Percentiles rank a stretch among this genome's conserved stretches.
Conservation (phyloP, 2,888 invertebrate genomes). For the Cyclophora albipunctata region DNA sequence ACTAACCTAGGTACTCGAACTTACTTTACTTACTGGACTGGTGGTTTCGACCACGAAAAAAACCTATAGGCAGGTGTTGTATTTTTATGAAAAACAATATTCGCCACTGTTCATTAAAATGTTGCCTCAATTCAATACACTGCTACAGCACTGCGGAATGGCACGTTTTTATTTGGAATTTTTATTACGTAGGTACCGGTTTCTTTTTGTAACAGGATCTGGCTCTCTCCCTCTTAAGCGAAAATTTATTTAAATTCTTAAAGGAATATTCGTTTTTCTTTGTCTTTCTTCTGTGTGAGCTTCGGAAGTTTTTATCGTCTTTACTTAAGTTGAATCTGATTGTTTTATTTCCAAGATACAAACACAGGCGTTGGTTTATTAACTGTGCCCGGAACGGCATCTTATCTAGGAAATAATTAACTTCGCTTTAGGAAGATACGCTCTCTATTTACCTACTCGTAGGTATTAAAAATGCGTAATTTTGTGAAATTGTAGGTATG, state of each 20-base stretch:
- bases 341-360: slow-evolving; percentile 3
- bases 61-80: too few relatives aligned
- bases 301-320: slow-evolving; percentile 52
- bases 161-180: slow-evolving; percentile 48
- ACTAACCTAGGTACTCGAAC: too few relatives aligned
- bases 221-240: slow-evolving; percentile 41
- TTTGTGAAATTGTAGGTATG: too few relatives aligned
- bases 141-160: slow-evolving; percentile 34
- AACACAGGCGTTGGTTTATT: neutral
- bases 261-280: slow-evolving; percentile 52
- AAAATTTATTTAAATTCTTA: slow-evolving; percentile 70
- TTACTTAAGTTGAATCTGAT: slow-evolving; percentile 18
- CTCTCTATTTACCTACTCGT: too few relatives aligned
- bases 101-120: neutral
- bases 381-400: neutral
- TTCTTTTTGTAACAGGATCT: slow-evolving; percentile 62
- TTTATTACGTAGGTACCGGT: slow-evolving; percentile 59
- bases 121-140: slow-evolving; percentile 47
- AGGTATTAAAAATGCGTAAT: too few relatives aligned
- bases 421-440: too few relatives aligned
- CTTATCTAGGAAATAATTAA: too few relatives aligned
- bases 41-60: too few relatives aligned
- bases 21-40: too few relatives aligned
- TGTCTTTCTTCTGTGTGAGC: slow-evolving; percentile 36
- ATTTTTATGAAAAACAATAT: neutral